These are phyloP conservation scores for Lycocorax pyrrhopterus DNA, from an alignment of 2,113 vertebrate genomes.

Conservation along the genomic window DNA sequence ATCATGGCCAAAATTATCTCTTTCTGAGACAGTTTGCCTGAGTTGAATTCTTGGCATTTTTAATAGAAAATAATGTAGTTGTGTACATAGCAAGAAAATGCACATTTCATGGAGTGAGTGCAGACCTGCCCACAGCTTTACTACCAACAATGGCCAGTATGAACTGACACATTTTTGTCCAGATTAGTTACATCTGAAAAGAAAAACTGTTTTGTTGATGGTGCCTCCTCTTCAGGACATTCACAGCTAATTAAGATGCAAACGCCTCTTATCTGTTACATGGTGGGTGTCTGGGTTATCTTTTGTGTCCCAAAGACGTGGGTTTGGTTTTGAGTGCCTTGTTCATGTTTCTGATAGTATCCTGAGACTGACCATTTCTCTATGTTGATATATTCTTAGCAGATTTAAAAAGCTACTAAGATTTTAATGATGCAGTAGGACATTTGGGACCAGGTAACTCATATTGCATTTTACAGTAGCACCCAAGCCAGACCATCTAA, in stretches of 20 bases:
- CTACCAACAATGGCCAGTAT: neutral
- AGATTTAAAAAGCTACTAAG: neutral
- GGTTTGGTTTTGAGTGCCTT: neutral
- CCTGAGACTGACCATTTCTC: neutral
- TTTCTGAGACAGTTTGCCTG: neutral
- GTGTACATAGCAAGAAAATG: neutral
- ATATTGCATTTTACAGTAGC: neutral
- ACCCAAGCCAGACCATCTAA: neutral
- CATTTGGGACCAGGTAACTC: neutral
- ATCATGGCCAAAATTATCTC: neutral
- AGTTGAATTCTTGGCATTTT: neutral
- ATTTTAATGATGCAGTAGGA: neutral
- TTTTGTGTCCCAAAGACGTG: accelerated
- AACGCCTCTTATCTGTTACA: neutral
- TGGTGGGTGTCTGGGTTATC: neutral
- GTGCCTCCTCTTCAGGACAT: neutral
- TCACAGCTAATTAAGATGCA: neutral
- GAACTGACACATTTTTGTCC: neutral
- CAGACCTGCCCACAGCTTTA: neutral
- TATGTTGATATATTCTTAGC: neutral
- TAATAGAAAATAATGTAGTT: neutral
- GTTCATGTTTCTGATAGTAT: neutral
- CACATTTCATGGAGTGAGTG: neutral
- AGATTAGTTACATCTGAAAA: neutral
- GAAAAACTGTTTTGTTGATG: neutral